Evolutionary conservation across 2,888 invertebrate species (phyloP).

Genomic region (Tinea semifulvella): DNA sequence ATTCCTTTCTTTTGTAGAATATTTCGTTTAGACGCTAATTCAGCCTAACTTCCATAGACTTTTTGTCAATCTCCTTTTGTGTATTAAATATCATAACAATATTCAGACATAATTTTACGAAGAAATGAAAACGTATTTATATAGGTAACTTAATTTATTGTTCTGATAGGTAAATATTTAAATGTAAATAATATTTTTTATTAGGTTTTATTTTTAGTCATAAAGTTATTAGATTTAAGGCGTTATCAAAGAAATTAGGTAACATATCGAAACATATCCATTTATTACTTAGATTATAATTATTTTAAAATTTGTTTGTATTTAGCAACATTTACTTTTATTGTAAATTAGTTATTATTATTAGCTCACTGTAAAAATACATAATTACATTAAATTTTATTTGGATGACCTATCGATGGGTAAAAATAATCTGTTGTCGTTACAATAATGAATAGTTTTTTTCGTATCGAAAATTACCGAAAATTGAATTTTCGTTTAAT

Average conservation of each 20-base stretch:
- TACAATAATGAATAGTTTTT: neutral
- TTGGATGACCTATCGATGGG: neutral
- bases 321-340: neutral
- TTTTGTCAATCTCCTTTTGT: too few species aligned
- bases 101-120: neutral
- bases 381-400: neutral
- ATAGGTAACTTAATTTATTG: neutral
- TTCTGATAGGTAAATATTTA: neutral
- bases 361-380: slow-evolving; percentile 6
- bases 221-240: slow-evolving; percentile 4
- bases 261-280: slow-evolving; percentile 13
- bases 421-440: slow-evolving; percentile 1
- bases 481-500: slow-evolving; percentile 5
- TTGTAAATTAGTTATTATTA: neutral
- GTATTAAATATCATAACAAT: too few species aligned
- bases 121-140: neutral
- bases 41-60: too few species aligned
- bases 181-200: slow-evolving; percentile 2
- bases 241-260: slow-evolving; percentile 5
- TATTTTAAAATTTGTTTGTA: neutral
- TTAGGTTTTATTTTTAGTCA: neutral
- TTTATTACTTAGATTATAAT: slow-evolving; percentile 1
- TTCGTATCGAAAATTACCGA: slow-evolving; percentile 2
- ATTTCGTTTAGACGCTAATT: too few species aligned
- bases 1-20: too few species aligned